Evolutionary conservation across 2,113 vertebrate genomes (phyloP).

Genomic region (Tetrax tetrax): DNA sequence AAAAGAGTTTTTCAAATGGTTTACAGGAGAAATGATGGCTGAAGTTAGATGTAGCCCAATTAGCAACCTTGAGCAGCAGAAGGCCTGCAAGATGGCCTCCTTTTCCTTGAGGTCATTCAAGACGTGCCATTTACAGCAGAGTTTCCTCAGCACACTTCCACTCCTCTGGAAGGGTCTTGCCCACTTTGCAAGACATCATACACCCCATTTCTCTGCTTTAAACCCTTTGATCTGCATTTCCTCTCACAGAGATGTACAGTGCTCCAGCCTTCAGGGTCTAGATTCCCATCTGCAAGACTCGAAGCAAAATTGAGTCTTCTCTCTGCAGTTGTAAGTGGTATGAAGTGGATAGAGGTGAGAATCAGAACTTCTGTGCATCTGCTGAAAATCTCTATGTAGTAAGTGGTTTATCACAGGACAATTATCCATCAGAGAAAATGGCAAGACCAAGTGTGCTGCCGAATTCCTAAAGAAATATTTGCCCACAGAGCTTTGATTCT

Average conservation of each 20-base stretch:
- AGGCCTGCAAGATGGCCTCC: neutral
- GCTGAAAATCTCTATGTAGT: neutral
- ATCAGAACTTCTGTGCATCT: neutral
- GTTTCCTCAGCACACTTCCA: neutral
- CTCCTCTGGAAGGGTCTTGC: neutral
- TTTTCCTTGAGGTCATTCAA: neutral
- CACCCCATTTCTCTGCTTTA: neutral
- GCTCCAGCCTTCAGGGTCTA: neutral
- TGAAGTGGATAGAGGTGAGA: neutral
- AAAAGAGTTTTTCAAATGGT: neutral
- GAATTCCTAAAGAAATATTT: neutral
- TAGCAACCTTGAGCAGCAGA: neutral
- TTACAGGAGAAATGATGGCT: neutral
- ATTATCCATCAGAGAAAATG: neutral
- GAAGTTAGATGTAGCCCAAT: neutral
- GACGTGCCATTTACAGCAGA: neutral
- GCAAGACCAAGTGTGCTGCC: neutral
- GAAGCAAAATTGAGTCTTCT: neutral
- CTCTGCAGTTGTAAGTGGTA: neutral
- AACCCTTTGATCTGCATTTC: neutral
- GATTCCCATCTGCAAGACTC: neutral
- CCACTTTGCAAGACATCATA: neutral
- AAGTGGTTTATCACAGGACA: neutral
- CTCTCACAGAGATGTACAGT: neutral
- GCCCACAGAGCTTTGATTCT: neutral